Evolutionary conservation across 2,113 vertebrate species (phyloP).

Genomic region (Vulpes ferrilata): DNA sequence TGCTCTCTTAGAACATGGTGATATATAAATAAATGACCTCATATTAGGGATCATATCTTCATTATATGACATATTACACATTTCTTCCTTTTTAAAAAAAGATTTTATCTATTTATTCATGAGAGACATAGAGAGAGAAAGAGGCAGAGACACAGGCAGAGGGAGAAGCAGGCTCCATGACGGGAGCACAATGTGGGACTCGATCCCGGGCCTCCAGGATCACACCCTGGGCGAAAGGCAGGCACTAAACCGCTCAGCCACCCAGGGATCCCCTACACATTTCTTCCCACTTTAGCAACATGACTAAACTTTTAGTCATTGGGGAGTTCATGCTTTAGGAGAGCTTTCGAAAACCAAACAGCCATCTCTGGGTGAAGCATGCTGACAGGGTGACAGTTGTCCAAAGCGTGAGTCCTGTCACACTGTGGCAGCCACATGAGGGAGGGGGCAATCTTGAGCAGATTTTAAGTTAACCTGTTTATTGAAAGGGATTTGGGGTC

Average conservation of each 20-base stretch:
- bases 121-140: too few relatives aligned
- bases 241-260: too few relatives aligned
- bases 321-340: not conserved
- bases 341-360: not conserved
- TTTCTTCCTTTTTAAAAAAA: not conserved
- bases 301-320: not conserved
- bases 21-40: not conserved
- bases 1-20: not conserved
- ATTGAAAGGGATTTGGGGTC: not conserved
- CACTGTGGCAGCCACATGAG: not conserved
- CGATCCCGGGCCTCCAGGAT: too few relatives aligned
- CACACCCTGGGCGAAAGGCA: too few relatives aligned
- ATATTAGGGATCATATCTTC: not conserved
- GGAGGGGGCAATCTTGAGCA: not conserved
- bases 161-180: too few relatives aligned
- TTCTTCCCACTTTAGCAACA: not conserved
- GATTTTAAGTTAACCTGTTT: not conserved
- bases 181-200: too few relatives aligned
- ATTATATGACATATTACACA: not conserved
- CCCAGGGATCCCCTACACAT: not conserved
- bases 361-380: not conserved
- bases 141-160: too few relatives aligned
- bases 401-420: not conserved
- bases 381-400: not conserved
- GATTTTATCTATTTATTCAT: too few relatives aligned